Conservation (phyloP, 2,797 vertebrate species). For the Bovichtus variegatus region DNA sequence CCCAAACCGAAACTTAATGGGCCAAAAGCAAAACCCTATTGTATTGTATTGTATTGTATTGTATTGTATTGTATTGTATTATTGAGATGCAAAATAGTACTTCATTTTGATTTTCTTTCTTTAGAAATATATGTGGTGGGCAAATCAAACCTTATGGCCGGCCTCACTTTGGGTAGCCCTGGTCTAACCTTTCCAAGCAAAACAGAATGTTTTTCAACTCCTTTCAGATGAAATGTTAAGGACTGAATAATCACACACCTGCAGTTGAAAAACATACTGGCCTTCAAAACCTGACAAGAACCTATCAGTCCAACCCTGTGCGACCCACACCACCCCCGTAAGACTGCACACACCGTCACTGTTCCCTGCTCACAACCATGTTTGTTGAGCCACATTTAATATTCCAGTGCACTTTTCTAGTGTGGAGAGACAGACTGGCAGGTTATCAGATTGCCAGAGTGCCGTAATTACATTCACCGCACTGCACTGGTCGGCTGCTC, state of each 20-base stretch:
- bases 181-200: neutral
- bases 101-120: no score
- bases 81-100: no score
- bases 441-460: slow-evolving; percentile 80
- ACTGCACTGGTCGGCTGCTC: slow-evolving; percentile 66
- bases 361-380: slow-evolving; percentile 35
- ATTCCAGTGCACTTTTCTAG: slow-evolving; percentile 70
- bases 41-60: no score
- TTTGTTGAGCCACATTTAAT: slow-evolving; percentile 72
- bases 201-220: neutral
- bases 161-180: no score
- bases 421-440: slow-evolving; percentile 78
- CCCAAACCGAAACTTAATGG: no score
- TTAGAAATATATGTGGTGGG: no score
- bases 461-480: slow-evolving; percentile 80
- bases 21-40: no score
- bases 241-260: neutral
- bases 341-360: slow-evolving; percentile 1
- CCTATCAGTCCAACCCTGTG: neutral
- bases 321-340: neutral
- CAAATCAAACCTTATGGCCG: no score
- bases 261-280: neutral
- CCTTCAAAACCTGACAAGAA: slow-evolving; percentile 1
- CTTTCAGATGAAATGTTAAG: neutral
- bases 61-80: no score